phyloP scores from a whole-genome alignment of 2,797 vertebrate species.

The Pristis pectinata region DNA sequence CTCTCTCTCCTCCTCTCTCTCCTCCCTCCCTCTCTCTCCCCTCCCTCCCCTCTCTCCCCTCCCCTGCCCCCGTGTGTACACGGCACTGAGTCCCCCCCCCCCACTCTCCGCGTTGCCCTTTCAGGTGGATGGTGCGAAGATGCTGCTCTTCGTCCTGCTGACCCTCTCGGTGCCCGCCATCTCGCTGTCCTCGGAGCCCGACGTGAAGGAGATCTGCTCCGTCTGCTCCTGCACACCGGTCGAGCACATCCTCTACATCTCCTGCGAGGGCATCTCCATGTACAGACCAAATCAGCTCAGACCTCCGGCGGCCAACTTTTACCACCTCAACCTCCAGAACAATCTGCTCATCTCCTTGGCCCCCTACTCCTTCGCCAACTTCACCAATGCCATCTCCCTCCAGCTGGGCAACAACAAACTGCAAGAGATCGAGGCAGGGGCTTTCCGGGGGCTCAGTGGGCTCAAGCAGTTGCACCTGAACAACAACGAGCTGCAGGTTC shows the following conservation, averaged over 20 bases:
- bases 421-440: slow-evolving; percentile 95
- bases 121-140: slow-evolving; percentile 89
- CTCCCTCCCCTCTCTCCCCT: background rate
- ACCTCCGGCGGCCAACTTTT: slow-evolving; percentile 85
- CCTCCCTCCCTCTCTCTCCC: background rate
- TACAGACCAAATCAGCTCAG: slow-evolving; percentile 93
- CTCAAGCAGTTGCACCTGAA: slow-evolving; percentile 97
- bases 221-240: slow-evolving; percentile 94
- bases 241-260: slow-evolving; percentile 96
- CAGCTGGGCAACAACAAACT: slow-evolving; percentile 97
- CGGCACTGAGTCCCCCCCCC: background rate
- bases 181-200: slow-evolving; percentile 72
- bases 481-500: slow-evolving; percentile 95
- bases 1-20: too few relatives aligned
- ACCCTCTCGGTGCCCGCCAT: slow-evolving; percentile 75
- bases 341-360: slow-evolving; percentile 91
- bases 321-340: slow-evolving; percentile 97
- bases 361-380: slow-evolving; percentile 93
- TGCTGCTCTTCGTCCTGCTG: slow-evolving; percentile 95
- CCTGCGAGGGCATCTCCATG: slow-evolving; percentile 92
- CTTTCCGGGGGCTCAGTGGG: slow-evolving; percentile 85
- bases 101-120: slow-evolving; percentile 43
- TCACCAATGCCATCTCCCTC: slow-evolving; percentile 90
- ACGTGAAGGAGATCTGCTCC: slow-evolving; percentile 88
- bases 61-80: too few relatives aligned